A percentile compares a stretch with the other conserved stretches of the same genome.
Evolutionary conservation across 2,888 invertebrate genomes (phyloP).

Genomic region (Monopis laevigella): DNA sequence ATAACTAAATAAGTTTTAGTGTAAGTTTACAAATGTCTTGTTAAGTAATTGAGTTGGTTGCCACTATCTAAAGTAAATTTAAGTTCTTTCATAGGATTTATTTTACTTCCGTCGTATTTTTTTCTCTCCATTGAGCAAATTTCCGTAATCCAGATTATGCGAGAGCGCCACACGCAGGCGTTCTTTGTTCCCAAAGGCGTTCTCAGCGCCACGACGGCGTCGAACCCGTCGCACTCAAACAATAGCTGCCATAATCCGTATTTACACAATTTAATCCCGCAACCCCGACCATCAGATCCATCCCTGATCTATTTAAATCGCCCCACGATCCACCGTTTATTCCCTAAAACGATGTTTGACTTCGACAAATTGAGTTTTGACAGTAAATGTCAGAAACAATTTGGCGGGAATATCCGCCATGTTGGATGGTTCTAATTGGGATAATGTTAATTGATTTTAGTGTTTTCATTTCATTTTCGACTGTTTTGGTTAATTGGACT

Average conservation of each 20-base stretch:
- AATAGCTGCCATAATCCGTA: conserved; percentile 43
- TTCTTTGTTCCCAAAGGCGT: neutral
- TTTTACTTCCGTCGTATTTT: too few relatives aligned
- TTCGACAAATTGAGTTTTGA: conserved; percentile 65
- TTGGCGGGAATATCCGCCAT: conserved; percentile 42
- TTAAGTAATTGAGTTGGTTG: too few relatives aligned
- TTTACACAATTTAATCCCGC: conserved; percentile 63
- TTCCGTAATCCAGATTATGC: neutral
- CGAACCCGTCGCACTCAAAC: conserved; percentile 1
- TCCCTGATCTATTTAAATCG: conserved; percentile 24
- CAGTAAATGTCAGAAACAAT: conserved; percentile 24
- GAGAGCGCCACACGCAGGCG: conserved; percentile 6
- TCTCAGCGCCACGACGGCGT: neutral
- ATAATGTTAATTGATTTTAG: conserved; percentile 32
- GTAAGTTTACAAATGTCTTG: too few relatives aligned
- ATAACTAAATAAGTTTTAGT: too few relatives aligned
- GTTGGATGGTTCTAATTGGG: conserved; percentile 37
- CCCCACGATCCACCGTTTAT: conserved; percentile 38
- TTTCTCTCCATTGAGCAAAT: too few relatives aligned
- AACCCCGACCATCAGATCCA: conserved; percentile 27
- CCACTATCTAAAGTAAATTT: too few relatives aligned
- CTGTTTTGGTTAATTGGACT: conserved; percentile 7
- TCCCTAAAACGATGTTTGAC: conserved; percentile 53
- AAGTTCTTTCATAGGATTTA: too few relatives aligned
- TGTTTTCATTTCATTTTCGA: conserved; percentile 35